Evolutionary conservation across 2,888 invertebrate genomes (phyloP), one percentile per base, ranked within the genome.

Genomic region (Drosophila affinis): DNA sequence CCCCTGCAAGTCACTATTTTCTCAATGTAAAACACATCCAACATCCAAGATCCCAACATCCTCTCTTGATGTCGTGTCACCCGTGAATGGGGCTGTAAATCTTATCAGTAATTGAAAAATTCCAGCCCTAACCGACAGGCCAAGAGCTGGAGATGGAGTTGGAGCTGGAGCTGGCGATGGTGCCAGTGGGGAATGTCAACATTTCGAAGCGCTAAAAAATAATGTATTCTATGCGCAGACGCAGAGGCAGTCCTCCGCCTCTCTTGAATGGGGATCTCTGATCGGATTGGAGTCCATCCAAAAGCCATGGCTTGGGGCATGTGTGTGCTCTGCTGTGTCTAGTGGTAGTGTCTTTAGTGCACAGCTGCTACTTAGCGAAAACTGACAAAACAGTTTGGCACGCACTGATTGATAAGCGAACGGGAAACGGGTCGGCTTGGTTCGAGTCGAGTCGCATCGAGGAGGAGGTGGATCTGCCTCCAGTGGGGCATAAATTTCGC

Each of bases 311-410:
- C 69, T 68, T 51, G 48, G 51, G 44, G 39, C 14, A 39, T 39
- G 6, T 39, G 14, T 39, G 39, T n/a, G 39, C 39, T 4, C 5
- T 69, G n/a, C 32, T 51, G 48, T 70, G 63, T 57, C 75, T 81
- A 68, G 75, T 64, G 62, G 32, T 17, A 39, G 39, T 48, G 63
- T 53, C 58, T 62, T 68, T 87, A 82, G 78, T 82, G 83, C 85
- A 63, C 32, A 48, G 82, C 85, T 79, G 52, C 87, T 83, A 84
- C 87, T 85, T 83, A 85, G 85, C 82, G 80, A 53, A 79, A 79
- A 75, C 83, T 83, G 85, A 87, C 83, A 87, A 85, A 83, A 87
- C 88, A 80, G 81, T 87, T 86, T 88, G 88, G 82, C 88, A 88
- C 84, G 87, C 87, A 81, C 88, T 86, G 86, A 86, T 88, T 88